These are phyloP conservation scores for Brachionus plicatilis DNA, from an alignment of 1,140 invertebrate genomes.

Conservation along the genomic window DNA sequence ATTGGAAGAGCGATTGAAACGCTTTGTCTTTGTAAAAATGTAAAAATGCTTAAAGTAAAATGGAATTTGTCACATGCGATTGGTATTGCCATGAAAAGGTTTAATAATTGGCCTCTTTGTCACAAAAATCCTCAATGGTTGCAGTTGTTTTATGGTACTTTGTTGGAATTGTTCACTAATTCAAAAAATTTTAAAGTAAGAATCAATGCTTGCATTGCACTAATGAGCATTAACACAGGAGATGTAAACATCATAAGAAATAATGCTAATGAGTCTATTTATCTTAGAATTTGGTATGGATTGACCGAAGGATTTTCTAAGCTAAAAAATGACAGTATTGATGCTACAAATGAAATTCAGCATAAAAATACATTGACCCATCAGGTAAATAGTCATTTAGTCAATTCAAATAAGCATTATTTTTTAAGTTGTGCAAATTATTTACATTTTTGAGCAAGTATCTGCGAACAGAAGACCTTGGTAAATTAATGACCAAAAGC, in stretches of 20 bases:
- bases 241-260: neutral
- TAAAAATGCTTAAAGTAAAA: constrained; percentile 37
- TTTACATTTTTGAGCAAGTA: constrained; percentile 21
- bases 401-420: neutral
- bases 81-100: constrained; percentile 1
- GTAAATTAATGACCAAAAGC: neutral
- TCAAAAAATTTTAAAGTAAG: constrained; percentile 39
- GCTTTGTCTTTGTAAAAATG: constrained; percentile 10
- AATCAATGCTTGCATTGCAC: constrained; percentile 35
- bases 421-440: constrained; percentile 30
- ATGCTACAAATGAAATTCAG: constrained; percentile 12
- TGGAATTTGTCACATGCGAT: constrained; percentile 39
- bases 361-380: constrained; percentile 7
- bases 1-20: neutral
- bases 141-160: neutral
- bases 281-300: constrained; percentile 17
- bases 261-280: neutral
- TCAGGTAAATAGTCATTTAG: neutral
- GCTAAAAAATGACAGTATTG: constrained; percentile 8
- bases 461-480: neutral
- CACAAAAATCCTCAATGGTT: constrained; percentile 21
- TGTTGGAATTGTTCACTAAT: neutral
- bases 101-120: neutral
- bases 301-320: constrained; percentile 11
- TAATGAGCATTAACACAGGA: constrained; percentile 16